A percentile compares a stretch with the other conserved stretches of the same genome.
phyloP scores from a whole-genome alignment of 2,888 invertebrate genomes.

The Coecobrya sp. region DNA sequence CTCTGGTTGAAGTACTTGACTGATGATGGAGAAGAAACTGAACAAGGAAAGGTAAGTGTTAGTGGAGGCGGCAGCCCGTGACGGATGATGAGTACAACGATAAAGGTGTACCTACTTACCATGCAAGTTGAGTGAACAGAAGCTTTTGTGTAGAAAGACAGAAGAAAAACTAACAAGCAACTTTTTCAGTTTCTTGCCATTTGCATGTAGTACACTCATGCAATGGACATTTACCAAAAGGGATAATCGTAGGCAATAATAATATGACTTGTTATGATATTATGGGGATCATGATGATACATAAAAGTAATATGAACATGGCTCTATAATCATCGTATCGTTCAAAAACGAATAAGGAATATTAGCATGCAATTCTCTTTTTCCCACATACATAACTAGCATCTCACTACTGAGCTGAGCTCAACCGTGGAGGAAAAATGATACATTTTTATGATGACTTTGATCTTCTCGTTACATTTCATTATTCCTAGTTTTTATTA shows the following conservation, averaged over 20 bases:
- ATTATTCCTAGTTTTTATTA: slow-evolving; percentile 16
- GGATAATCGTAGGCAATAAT: slow-evolving; percentile 60
- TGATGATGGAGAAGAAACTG: slow-evolving; percentile 72
- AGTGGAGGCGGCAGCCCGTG: slow-evolving; percentile 81
- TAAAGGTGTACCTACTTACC: slow-evolving; percentile 16
- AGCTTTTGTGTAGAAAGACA: slow-evolving; percentile 57
- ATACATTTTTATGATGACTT: slow-evolving; percentile 59
- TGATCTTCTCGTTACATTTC: slow-evolving; percentile 62
- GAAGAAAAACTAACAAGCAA: slow-evolving; percentile 61
- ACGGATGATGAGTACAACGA: slow-evolving; percentile 53
- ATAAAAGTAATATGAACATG: slow-evolving; percentile 42
- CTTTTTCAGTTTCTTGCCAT: slow-evolving; percentile 44
- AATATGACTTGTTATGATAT: slow-evolving; percentile 72
- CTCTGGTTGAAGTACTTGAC: slow-evolving; percentile 64
- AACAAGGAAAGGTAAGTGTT: slow-evolving; percentile 71
- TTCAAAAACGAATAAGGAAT: slow-evolving; percentile 1
- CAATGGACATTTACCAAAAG: slow-evolving; percentile 58
- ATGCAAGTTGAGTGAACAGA: slow-evolving; percentile 45
- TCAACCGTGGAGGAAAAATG: background rate
- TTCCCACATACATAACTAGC: slow-evolving; percentile 77
- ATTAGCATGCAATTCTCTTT: slow-evolving; percentile 80
- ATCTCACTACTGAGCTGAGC: background rate
- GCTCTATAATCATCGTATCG: slow-evolving; percentile 56
- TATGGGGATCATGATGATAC: slow-evolving; percentile 57
- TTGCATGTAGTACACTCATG: slow-evolving; percentile 69